Evolutionary conservation across 2,888 invertebrate genomes (phyloP).

Genomic region (Noctua fimbriata): DNA sequence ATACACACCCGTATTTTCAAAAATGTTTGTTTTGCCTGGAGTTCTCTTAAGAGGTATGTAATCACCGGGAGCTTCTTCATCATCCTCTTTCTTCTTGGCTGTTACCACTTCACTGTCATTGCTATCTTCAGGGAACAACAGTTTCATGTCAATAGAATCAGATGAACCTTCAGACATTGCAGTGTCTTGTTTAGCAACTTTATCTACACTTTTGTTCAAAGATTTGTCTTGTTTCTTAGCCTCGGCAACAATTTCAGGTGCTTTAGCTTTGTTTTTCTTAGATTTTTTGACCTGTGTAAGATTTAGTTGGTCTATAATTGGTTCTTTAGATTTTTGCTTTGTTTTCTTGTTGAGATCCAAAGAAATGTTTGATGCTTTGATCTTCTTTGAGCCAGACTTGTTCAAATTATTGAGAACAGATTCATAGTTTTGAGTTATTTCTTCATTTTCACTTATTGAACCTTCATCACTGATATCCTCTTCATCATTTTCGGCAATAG

Average conservation of each 20-base stretch:
- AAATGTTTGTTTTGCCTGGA: conserved; percentile 79
- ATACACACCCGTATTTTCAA: conserved; percentile 71
- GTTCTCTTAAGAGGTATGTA: conserved; percentile 80
- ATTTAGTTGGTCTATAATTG: conserved; percentile 83
- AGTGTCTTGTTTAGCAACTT: conserved; percentile 40
- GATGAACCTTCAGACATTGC: conserved; percentile 74
- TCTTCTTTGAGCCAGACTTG: conserved; percentile 69
- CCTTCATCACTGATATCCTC: conserved; percentile 65
- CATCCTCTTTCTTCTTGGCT: conserved; percentile 35
- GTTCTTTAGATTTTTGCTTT: conserved; percentile 72
- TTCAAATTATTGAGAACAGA: conserved; percentile 80
- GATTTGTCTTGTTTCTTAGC: conserved; percentile 47
- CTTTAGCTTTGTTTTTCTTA: conserved; percentile 65
- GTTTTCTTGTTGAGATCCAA: conserved; percentile 78
- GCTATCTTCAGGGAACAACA: conserved; percentile 85
- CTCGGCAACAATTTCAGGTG: conserved; percentile 34
- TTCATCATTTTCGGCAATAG: conserved; percentile 56
- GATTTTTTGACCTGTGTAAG: conserved; percentile 78
- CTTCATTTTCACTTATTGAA: conserved; percentile 81
- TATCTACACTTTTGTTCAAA: conserved; percentile 44
- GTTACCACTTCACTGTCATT: conserved; percentile 72
- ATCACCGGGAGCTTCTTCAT: conserved; percentile 57
- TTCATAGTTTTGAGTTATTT: conserved; percentile 83
- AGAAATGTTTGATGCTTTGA: conserved; percentile 77
- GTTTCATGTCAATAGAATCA: conserved; percentile 81